Percentiles rank a stretch among this genome's conserved stretches.
phyloP scores from a whole-genome alignment of 2,113 vertebrate species.

The Pygoscelis adeliae region DNA sequence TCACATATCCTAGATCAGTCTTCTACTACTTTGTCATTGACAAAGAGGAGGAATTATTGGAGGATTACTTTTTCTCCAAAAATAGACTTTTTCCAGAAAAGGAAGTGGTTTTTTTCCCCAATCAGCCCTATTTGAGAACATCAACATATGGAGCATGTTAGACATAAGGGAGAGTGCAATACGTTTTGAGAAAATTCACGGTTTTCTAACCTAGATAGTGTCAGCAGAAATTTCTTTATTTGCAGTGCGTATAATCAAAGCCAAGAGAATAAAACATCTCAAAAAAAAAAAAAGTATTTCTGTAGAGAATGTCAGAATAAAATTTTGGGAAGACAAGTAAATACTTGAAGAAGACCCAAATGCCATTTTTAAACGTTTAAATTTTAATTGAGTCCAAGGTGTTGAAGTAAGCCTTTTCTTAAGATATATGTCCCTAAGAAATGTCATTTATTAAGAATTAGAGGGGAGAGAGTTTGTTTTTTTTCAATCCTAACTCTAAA shows the following conservation, averaged over 20 bases:
- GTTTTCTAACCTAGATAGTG: constrained; percentile 11
- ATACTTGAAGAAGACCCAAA: not conserved
- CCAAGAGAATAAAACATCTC: not conserved
- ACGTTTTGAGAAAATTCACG: constrained; percentile 27
- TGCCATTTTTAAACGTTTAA: not conserved
- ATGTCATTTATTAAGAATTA: not conserved
- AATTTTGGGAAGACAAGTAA: not conserved
- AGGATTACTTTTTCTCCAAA: not conserved
- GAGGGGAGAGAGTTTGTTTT: not conserved
- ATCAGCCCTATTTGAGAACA: not conserved
- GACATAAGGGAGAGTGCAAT: not conserved
- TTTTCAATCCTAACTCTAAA: not conserved
- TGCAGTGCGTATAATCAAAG: not conserved
- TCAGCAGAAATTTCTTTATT: constrained; percentile 12
- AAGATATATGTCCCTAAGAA: not conserved
- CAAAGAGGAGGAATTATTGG: not conserved
- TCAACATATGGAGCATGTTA: constrained; percentile 4
- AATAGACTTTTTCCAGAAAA: not conserved
- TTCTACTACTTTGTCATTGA: not conserved
- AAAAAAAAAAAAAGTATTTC: not conserved
- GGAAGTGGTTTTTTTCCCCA: not conserved
- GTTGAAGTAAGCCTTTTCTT: not conserved
- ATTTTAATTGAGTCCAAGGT: not conserved
- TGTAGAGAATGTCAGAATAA: not conserved
- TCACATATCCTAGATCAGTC: not conserved